Evolutionary conservation across 2,797 vertebrate species (phyloP).

Genomic region (Siniperca undulata): DNA sequence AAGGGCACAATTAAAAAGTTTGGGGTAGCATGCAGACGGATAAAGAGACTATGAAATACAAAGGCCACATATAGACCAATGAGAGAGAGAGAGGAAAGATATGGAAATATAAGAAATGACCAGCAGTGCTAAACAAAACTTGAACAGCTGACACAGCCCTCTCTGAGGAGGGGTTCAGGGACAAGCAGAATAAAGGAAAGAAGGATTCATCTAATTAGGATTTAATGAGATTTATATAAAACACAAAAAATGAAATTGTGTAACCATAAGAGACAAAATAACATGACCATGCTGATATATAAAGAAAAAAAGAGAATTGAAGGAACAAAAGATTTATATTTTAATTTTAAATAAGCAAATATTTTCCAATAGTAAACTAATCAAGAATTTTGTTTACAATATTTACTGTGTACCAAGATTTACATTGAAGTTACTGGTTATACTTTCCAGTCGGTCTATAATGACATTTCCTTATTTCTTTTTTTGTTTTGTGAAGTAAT

Average conservation of each 20-base stretch:
- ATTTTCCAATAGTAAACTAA: not conserved
- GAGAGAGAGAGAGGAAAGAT: slow-evolving; percentile 1
- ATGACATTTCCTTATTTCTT: not conserved
- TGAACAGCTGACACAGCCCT: slow-evolving; percentile 46
- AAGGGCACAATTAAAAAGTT: slow-evolving; percentile 68
- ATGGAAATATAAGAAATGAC: slow-evolving; percentile 9
- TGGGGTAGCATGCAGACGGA: slow-evolving; percentile 8
- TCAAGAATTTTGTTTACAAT: not conserved
- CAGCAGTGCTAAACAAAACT: slow-evolving; percentile 31
- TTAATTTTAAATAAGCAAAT: not conserved
- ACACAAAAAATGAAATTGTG: not conserved
- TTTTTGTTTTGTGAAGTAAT: slow-evolving; percentile 16
- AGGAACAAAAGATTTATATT: not conserved
- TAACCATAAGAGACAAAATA: not conserved
- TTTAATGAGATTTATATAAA: slow-evolving; percentile 31
- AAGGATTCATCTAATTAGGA: slow-evolving; percentile 11
- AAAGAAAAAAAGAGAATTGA: not conserved
- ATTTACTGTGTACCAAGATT: not conserved
- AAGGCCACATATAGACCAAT: slow-evolving; percentile 18
- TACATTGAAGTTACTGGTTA: not conserved
- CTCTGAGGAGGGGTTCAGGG: not conserved
- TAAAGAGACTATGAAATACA: slow-evolving; percentile 24
- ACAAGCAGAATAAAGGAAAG: slow-evolving; percentile 5
- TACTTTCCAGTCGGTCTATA: not conserved
- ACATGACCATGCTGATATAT: not conserved